Base-by-base conservation (phyloP, 1,140 invertebrate species). In the Camponotus floridanus region DNA sequence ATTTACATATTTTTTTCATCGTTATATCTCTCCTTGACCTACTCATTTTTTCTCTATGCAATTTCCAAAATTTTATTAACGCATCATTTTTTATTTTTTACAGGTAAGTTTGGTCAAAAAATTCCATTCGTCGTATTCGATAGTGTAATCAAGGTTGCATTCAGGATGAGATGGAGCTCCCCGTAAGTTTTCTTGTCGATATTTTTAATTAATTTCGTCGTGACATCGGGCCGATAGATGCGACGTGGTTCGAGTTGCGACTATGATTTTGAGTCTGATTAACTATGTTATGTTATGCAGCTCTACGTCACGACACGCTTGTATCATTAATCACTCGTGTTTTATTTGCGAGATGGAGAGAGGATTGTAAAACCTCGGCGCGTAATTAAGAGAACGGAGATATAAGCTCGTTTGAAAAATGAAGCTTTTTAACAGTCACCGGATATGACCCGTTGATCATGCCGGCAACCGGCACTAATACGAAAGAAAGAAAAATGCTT, bases 321-420 rank as follows among this genome's bases (percentile, higher is more conserved):
- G 57, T 48, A 48, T 88, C 87, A 85, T 88, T 87, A 88, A 88
- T 88, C 85, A 88, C 61, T 42, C 48, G 67, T 57, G 73, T 80
- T 84, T 71, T 86, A 76, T 76, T 68, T 73, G 85, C 79, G 51
- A 73, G 67, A 81, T 45, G 67, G 51, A 71, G 68, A 80, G 79
- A 61, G 79, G 67, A 81, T 73, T 61, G 67, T 81, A 81, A 73
- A 81, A 81, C 67, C 79, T 81, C 67, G 67, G 67, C 55, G 36
- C 59, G 65, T 81, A 73, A 81, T 81, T 81, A 81, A 81, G 79
- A 81, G 67, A 81, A 21, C 51, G 51, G 48, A 65, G 73, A 42
- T 76, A 85, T 64, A 85, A 85, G 70, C 81, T 85, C 59, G 71
- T 74, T 64, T 85, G 81, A 85, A 85, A 85, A 85, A 85, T 85